Evolutionary conservation across 2,113 vertebrate genomes (phyloP), one percentile per base, ranked within the genome.

Genomic region (Gadus macrocephalus): DNA sequence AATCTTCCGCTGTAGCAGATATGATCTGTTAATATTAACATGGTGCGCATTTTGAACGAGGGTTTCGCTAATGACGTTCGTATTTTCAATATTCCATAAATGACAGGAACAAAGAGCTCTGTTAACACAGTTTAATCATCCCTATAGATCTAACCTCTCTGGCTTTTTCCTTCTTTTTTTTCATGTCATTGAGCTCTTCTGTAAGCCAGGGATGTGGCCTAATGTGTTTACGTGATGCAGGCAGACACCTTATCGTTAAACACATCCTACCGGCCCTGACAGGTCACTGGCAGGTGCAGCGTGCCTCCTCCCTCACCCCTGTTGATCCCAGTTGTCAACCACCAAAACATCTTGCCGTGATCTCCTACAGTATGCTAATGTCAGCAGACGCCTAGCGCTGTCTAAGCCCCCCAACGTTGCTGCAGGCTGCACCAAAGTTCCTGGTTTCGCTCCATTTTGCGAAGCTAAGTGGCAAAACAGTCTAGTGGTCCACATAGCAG

Each of bases 221-320:
- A 58, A 22, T 22, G 16, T 31, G 53, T 73, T 65, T 68, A 49
- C 59, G 20, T 62, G 65, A 90, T 88, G 58, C 67, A 67, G 76
- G 80, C 84, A 78, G 87, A 88, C 90, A 90, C 84, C 85, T 88
- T 89, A 89, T 91, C 88, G 77, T 88, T 88, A 83, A 86, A 88
- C 81, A 88, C 88, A 82, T 91, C 86, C 87, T 86, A 91, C 89
- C 79, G 78, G 83, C 67, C 74, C 83, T 90, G 91, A 91, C 91
- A 89, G 82, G 88, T 86, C 88, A 85, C 88, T 91, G 90, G 88
- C 89, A 91, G 87, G 89, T 89, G 83, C 81, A 76, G 69, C 86
- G 81, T 79, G 84, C 85, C 83, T 86, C 82, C 79, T 75, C 82
- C 81, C 72, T 76, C 80, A 77, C 80, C 83, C 81, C 72, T 60